Percentiles rank a stretch among this genome's conserved stretches.
phyloP scores from a whole-genome alignment of 1,140 invertebrate genomes.

The Cardiocondyla obscurior region DNA sequence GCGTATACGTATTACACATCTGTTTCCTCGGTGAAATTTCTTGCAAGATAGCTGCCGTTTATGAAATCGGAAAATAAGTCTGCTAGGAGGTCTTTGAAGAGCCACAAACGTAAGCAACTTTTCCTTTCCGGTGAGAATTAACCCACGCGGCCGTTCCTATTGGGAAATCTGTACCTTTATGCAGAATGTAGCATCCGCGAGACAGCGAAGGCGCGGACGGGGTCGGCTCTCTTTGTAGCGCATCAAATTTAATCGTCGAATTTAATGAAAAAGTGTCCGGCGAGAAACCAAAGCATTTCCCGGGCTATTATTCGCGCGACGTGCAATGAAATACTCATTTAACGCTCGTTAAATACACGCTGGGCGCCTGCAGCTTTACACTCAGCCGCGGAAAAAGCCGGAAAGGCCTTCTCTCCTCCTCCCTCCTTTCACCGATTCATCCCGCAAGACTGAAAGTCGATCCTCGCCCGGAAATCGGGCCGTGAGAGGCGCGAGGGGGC shows the following conservation, averaged over 20 bases:
- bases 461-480: neutral
- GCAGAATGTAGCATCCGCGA: neutral
- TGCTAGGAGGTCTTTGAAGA: neutral
- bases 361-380: neutral
- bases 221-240: neutral
- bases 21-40: conserved; percentile 3
- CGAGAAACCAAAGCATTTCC: conserved; percentile 38
- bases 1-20: conserved; percentile 9
- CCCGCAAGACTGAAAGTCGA: neutral
- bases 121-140: neutral
- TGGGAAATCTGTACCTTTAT: conserved; percentile 13
- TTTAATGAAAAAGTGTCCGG: conserved; percentile 47
- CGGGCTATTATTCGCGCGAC: conserved; percentile 33
- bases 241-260: conserved; percentile 38
- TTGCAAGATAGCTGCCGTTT: neutral
- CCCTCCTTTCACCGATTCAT: neutral
- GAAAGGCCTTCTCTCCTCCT: neutral
- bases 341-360: conserved; percentile 45
- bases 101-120: neutral
- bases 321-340: conserved; percentile 45
- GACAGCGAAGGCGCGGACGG: neutral
- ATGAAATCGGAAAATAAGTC: conserved; percentile 21
- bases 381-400: neutral
- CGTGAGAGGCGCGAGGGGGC: neutral
- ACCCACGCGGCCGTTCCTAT: neutral